Evolutionary conservation across 1,140 invertebrate species (phyloP).

Genomic region (Diachasmimorpha longicaudata): DNA sequence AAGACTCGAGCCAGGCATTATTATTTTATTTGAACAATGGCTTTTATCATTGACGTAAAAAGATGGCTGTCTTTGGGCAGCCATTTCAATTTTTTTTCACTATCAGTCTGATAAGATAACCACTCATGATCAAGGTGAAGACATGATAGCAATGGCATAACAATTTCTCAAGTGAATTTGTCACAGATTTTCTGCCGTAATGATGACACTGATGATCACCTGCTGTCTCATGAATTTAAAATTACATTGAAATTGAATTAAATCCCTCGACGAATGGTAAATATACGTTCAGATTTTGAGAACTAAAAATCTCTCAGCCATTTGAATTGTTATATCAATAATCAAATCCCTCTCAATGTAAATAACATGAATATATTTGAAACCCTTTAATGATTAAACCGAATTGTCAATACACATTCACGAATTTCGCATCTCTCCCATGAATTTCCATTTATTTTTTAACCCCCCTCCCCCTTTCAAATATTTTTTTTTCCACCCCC

Average conservation of each 20-base stretch:
- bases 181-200: neutral
- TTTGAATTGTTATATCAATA: too few relatives aligned
- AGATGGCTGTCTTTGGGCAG: conserved; percentile 5
- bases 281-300: too few relatives aligned
- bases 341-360: neutral
- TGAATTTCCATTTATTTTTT: neutral
- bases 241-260: too few relatives aligned
- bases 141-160: neutral
- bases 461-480: neutral
- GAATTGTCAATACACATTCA: neutral
- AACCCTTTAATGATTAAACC: neutral
- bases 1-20: neutral
- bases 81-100: conserved; percentile 1
- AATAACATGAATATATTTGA: neutral
- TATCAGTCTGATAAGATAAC: conserved; percentile 14
- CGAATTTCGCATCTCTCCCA: neutral
- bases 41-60: conserved; percentile 8
- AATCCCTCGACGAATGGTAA: too few relatives aligned
- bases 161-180: neutral
- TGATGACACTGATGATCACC: neutral
- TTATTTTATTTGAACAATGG: neutral
- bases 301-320: too few relatives aligned
- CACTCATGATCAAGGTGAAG: conserved; percentile 22
- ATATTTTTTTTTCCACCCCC: neutral
- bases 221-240: too few relatives aligned